Conservation (phyloP, 2,113 vertebrate genomes). For the cattle (Bos taurus) region DNA sequence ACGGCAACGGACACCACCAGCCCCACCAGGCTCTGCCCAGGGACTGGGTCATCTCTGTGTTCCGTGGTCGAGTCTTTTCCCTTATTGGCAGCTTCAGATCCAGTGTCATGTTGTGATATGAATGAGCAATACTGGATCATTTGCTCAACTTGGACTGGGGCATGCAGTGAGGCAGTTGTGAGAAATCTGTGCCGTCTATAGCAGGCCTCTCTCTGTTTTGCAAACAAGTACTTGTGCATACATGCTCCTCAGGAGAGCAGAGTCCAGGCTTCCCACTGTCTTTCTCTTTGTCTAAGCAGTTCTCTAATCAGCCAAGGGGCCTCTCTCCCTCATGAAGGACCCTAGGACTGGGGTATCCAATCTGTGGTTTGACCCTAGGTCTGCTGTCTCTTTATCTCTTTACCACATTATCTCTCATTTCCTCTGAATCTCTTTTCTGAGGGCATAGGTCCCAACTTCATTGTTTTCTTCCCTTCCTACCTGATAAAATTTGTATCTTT, state of each 20-base stretch:
- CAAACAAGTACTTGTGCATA: not conserved
- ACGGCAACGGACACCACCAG: not conserved
- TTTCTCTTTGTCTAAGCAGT: not conserved
- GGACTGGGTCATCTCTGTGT: not conserved
- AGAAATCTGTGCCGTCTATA: not conserved
- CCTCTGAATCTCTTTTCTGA: not conserved
- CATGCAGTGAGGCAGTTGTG: not conserved
- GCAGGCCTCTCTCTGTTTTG: not conserved
- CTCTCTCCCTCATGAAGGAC: not conserved
- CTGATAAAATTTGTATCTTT: not conserved
- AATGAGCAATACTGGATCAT: not conserved
- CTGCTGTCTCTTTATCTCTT: not conserved
- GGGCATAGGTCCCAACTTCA: not conserved
- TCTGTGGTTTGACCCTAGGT: not conserved
- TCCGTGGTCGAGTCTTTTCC: not conserved
- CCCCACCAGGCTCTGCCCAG: not conserved
- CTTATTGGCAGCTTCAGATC: not conserved
- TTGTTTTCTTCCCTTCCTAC: not conserved
- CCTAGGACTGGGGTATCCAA: not conserved
- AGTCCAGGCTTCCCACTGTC: not conserved
- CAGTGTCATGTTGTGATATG: not conserved
- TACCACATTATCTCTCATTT: not conserved
- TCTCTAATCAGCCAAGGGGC: not conserved
- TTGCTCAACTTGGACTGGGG: not conserved
- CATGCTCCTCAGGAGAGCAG: not conserved